A percentile compares a stretch with the other conserved stretches of the same genome.
phyloP scores from a whole-genome alignment of 1,140 invertebrate genomes.

The Drosophila bipectinata region DNA sequence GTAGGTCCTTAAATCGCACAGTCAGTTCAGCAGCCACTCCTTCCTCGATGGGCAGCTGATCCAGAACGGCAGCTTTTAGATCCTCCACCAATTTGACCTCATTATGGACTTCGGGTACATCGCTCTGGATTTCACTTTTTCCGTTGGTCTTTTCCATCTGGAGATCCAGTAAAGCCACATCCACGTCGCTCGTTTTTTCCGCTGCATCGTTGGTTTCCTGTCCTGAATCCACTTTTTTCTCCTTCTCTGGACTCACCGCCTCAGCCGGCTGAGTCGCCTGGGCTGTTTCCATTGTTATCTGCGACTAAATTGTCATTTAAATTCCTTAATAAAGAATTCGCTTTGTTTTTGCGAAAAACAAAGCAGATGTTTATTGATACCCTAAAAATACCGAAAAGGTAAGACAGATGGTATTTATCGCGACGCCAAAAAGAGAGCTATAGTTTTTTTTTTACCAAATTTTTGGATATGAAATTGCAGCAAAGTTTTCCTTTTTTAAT shows the following conservation, averaged over 20 bases:
- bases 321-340: slow-evolving; percentile 17
- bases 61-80: slow-evolving; percentile 22
- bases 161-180: slow-evolving; percentile 5
- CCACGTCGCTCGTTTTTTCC: slow-evolving; percentile 44
- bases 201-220: background rate
- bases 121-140: background rate
- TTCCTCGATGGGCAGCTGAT: slow-evolving; percentile 22
- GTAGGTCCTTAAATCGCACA: slow-evolving; percentile 47
- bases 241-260: slow-evolving; percentile 1
- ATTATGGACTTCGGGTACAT: slow-evolving; percentile 1
- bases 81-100: slow-evolving; percentile 12
- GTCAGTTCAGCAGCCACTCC: slow-evolving; percentile 4
- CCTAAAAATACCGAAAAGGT: background rate
- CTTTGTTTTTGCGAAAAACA: slow-evolving; percentile 26
- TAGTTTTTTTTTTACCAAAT: background rate
- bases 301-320: slow-evolving; percentile 17
- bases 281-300: slow-evolving; percentile 21
- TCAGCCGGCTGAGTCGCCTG: slow-evolving; percentile 32
- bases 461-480: background rate
- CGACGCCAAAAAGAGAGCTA: background rate
- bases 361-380: slow-evolving; percentile 7
- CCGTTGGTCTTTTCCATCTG: slow-evolving; percentile 58
- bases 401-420: background rate
- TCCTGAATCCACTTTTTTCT: background rate
- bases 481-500: background rate